phyloP scores from a whole-genome alignment of 2,888 invertebrate species.

The Junonia oenone region DNA sequence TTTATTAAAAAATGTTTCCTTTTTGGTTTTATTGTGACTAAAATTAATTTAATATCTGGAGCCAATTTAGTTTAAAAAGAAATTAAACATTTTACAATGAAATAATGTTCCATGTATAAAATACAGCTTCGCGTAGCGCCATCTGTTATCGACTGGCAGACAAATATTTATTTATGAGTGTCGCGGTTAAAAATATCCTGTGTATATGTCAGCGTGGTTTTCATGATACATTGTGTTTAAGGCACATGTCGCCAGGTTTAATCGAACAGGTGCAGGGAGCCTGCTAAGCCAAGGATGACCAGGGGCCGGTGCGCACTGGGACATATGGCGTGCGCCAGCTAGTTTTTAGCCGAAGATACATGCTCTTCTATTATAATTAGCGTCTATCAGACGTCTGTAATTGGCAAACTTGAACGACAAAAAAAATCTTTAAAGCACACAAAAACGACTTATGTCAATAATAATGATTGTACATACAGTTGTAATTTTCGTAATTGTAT shows the following conservation, averaged over 20 bases:
- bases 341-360: conserved; percentile 50
- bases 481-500: neutral
- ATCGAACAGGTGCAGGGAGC: conserved; percentile 63
- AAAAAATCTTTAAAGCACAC: neutral
- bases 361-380: conserved; percentile 63
- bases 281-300: conserved; percentile 67
- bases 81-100: neutral
- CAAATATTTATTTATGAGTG: conserved; percentile 28
- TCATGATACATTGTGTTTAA: conserved; percentile 45
- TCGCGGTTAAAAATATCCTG: conserved; percentile 14
- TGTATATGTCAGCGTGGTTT: conserved; percentile 4
- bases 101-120: neutral
- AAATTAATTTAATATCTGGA: no score
- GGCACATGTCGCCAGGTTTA: conserved; percentile 67
- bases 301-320: conserved; percentile 54
- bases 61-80: neutral
- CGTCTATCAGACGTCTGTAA: conserved; percentile 58
- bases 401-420: conserved; percentile 35
- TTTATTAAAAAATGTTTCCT: neutral
- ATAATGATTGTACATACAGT: neutral
- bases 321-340: conserved; percentile 46
- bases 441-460: neutral
- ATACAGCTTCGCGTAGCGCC: conserved; percentile 44
- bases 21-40: neutral
- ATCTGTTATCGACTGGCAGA: conserved; percentile 61